Evolutionary conservation across 2,888 invertebrate species (phyloP).

Genomic region (Andrena fulva): DNA sequence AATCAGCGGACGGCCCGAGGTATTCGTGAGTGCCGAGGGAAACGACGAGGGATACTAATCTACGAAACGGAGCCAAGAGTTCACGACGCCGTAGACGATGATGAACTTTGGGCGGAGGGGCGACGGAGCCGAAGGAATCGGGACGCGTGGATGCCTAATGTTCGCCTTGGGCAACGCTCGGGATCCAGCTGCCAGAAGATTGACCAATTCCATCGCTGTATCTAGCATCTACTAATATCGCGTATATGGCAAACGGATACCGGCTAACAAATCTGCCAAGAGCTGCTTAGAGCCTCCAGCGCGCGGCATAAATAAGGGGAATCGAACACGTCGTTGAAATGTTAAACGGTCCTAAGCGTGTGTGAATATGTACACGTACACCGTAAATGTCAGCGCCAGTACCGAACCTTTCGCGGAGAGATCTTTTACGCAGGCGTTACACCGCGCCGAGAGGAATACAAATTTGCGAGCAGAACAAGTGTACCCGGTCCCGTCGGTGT

Average conservation of each 20-base stretch:
- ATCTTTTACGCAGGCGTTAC: constrained; percentile 59
- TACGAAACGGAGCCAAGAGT: constrained; percentile 8
- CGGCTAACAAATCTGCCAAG: constrained; percentile 69
- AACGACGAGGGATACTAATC: constrained; percentile 31
- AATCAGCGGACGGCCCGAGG: constrained; percentile 46
- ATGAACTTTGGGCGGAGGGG: constrained; percentile 52
- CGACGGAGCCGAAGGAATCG: constrained; percentile 41
- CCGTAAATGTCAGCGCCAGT: constrained; percentile 68
- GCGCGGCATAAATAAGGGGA: constrained; percentile 70
- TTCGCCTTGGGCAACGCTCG: constrained; percentile 62
- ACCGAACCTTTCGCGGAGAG: constrained; percentile 62
- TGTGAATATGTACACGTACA: constrained; percentile 63
- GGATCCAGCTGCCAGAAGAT: constrained; percentile 58
- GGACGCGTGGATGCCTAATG: constrained; percentile 49
- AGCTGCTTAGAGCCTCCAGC: constrained; percentile 24
- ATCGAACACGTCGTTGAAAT: constrained; percentile 72
- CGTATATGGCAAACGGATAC: constrained; percentile 66
- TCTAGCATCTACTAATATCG: constrained; percentile 73
- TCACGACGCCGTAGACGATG: constrained; percentile 20
- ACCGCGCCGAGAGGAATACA: constrained; percentile 56
- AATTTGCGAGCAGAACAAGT: constrained; percentile 50
- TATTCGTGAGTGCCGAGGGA: constrained; percentile 39
- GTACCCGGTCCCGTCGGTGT: constrained; percentile 2
- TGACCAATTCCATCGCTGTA: constrained; percentile 71
- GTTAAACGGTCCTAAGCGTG: constrained; percentile 72